phyloP scores from a whole-genome alignment of 2,113 vertebrate genomes.

The Acinonyx jubatus region DNA sequence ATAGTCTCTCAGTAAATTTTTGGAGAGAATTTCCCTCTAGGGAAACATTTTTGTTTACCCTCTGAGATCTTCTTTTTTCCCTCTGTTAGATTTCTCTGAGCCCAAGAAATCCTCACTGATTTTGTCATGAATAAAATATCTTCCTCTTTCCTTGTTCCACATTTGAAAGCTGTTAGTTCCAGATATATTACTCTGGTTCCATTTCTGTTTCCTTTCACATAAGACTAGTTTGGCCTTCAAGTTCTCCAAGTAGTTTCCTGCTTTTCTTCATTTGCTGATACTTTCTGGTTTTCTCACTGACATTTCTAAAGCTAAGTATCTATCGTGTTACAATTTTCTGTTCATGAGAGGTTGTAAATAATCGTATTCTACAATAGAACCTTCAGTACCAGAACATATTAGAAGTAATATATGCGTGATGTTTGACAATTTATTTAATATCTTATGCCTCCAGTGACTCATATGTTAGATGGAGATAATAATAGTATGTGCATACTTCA shows the following conservation, averaged over 20 bases:
- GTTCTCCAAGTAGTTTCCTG: background rate
- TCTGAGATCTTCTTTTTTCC: background rate
- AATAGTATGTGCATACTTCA: background rate
- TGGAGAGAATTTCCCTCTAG: background rate
- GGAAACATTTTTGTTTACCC: background rate
- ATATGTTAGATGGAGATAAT: background rate
- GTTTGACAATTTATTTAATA: background rate
- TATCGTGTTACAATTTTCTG: background rate
- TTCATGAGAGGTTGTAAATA: background rate
- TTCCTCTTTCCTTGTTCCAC: background rate
- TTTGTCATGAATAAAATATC: conserved; percentile 36
- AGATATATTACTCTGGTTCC: background rate
- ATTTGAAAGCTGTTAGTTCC: background rate
- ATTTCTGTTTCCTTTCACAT: background rate
- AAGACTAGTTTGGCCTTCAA: background rate
- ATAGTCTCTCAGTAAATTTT: background rate
- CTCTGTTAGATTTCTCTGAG: background rate
- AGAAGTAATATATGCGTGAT: background rate
- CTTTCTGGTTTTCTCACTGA: background rate
- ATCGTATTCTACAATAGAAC: background rate
- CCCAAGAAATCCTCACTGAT: background rate
- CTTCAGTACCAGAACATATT: background rate
- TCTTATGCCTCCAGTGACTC: background rate
- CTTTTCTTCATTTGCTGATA: background rate
- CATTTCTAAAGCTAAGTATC: background rate